phyloP scores from a whole-genome alignment of 2,888 invertebrate genomes.

The Argyresthia goedartella region DNA sequence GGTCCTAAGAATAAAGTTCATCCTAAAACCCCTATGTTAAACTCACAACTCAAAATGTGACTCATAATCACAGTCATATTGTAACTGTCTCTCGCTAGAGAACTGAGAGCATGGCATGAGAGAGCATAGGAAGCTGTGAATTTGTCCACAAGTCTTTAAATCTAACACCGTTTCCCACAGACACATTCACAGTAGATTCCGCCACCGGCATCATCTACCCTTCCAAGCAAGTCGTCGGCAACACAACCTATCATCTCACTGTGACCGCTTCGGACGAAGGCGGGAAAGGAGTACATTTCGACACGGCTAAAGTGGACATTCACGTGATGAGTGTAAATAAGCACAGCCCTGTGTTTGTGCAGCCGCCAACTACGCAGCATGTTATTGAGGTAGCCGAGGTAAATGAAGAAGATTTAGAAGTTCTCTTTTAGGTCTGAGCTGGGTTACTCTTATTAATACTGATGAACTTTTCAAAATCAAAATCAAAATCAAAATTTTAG shows the following conservation, averaged over 20 bases:
- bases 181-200: constrained; percentile 81
- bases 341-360: constrained; percentile 83
- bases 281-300: constrained; percentile 75
- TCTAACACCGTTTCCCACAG: constrained; percentile 34
- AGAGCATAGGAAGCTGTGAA: too few species aligned
- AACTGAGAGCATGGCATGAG: too few species aligned
- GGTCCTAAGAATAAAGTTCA: too few species aligned
- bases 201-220: constrained; percentile 87
- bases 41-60: too few species aligned
- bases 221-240: constrained; percentile 76
- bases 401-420: neutral
- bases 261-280: constrained; percentile 85
- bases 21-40: too few species aligned
- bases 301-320: constrained; percentile 80
- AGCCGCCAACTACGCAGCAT: constrained; percentile 78
- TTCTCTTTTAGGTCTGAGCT: too few species aligned
- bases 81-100: too few species aligned
- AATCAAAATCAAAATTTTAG: too few species aligned
- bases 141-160: too few species aligned
- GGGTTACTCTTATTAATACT: too few species aligned
- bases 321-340: constrained; percentile 85
- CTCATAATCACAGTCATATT: too few species aligned
- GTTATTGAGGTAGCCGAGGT: constrained; percentile 85
- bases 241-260: constrained; percentile 62
- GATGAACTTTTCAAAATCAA: too few species aligned